Base-by-base conservation (phyloP, 2,797 vertebrate genomes). In the Hippocampus kuda region DNA sequence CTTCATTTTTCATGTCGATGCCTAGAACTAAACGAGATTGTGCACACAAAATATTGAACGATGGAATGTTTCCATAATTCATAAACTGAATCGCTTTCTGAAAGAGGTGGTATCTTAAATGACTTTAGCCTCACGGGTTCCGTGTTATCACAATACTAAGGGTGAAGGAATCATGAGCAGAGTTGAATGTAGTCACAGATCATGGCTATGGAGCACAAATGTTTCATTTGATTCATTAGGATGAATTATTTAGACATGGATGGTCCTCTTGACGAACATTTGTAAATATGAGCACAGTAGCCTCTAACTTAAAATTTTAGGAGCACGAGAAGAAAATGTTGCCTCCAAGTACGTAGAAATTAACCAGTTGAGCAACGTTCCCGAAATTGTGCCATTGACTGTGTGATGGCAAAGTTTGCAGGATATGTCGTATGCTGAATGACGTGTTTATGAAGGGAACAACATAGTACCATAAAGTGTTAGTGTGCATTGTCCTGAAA, bases 161-260 rank as follows among this genome's bases (percentile, higher is more conserved):
- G 79, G 66, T 59, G 78, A 79, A 77, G 73, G 66, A 79, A 70
- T 65, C 70, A 70, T 42, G 66, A 72, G 60, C 34, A 71, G 64
- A 72, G 72, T 41, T 66, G 72, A 69, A 79, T 72, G 53, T 30
- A 77, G 67, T 60, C 38, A 11, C 66, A 75, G 67, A 72, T 15
- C 7, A 60, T 18, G 15, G 15, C 13, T 6, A 34, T 30, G 67
- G 48, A 73, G 79, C 62, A 51, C 46, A 51, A 76, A 66, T 73
- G 70, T 75, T 80, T 74, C 54, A 70, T 22, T 22, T 65, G 53
- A 68, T 13, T 48, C 64, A 44, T 18, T 72, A 63, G 26, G 72
- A 77, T 77, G 18, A 79, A 81, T 78, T 74, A 75, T 81, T 81
- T 67, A 76, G 70, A 72, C 62, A 42, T 2, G 0, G 27, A 76